phyloP scores from a whole-genome alignment of 2,888 invertebrate genomes.

The Congeria kusceri region DNA sequence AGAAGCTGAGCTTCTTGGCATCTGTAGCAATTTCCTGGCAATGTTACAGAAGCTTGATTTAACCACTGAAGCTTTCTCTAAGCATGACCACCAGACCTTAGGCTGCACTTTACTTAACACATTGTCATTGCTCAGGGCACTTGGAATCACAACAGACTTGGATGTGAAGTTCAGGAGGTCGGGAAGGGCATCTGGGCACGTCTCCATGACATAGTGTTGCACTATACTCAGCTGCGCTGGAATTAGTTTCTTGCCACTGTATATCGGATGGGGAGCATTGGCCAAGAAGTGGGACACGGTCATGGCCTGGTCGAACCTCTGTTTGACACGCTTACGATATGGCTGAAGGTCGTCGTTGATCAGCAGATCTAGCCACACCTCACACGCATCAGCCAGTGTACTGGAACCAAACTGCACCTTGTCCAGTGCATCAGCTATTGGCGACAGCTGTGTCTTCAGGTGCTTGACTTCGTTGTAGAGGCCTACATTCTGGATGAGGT shows the following conservation, averaged over 20 bases:
- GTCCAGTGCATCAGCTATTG: constrained; percentile 27
- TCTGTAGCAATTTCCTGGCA: too few species aligned
- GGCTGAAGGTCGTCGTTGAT: constrained; percentile 19
- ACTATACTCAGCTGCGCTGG: constrained; percentile 28
- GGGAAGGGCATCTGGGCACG: too few species aligned
- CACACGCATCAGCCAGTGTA: constrained; percentile 52
- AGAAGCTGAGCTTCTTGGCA: too few species aligned
- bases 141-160: too few species aligned
- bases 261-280: constrained; percentile 46
- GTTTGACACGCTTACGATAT: constrained; percentile 10
- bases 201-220: constrained; percentile 23
- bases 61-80: too few species aligned
- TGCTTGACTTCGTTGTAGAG: constrained; percentile 42
- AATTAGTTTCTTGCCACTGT: constrained; percentile 45
- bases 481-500: constrained; percentile 53
- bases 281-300: constrained; percentile 45
- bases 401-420: constrained; percentile 28
- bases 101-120: too few species aligned
- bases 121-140: too few species aligned
- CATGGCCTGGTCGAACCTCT: constrained; percentile 48
- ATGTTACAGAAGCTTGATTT: too few species aligned
- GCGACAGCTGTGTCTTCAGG: constrained; percentile 31
- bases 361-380: constrained; percentile 33
- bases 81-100: too few species aligned
- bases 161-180: too few species aligned